A percentile compares a stretch with the other conserved stretches of the same genome.
phyloP scores from a whole-genome alignment of 2,113 vertebrate genomes.

The Anguilla japonica region DNA sequence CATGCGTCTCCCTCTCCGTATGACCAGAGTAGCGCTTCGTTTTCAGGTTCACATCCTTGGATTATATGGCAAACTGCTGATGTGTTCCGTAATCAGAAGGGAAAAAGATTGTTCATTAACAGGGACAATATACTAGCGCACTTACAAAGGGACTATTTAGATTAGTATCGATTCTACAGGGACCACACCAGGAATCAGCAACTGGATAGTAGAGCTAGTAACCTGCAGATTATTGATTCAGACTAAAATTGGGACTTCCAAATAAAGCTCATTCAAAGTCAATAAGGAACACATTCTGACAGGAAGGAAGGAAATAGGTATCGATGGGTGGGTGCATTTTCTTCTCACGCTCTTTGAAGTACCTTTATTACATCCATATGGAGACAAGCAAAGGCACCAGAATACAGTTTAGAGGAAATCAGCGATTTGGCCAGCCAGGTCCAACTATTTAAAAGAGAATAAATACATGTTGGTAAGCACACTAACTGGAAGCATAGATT shows the following conservation, averaged over 20 bases:
- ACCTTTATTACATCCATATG: background rate
- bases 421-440: background rate
- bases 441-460: background rate
- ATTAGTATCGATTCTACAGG: background rate
- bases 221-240: background rate
- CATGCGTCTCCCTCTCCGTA: background rate
- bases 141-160: background rate
- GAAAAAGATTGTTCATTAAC: background rate
- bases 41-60: background rate
- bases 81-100: background rate
- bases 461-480: background rate
- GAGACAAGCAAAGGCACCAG: no score
- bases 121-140: background rate
- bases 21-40: background rate
- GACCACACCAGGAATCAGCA: no score
- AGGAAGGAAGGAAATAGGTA: conserved; percentile 2
- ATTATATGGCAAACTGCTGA: background rate
- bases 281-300: background rate
- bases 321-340: background rate
- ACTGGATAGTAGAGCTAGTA: background rate
- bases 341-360: background rate
- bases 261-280: conserved; percentile 1
- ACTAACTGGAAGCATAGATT: background rate
- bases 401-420: background rate
- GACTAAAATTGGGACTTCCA: conserved; percentile 8